Evolutionary conservation across 1,140 invertebrate species (phyloP), one percentile per base, ranked within the genome.

Genomic region (Drosophila sp.): DNA sequence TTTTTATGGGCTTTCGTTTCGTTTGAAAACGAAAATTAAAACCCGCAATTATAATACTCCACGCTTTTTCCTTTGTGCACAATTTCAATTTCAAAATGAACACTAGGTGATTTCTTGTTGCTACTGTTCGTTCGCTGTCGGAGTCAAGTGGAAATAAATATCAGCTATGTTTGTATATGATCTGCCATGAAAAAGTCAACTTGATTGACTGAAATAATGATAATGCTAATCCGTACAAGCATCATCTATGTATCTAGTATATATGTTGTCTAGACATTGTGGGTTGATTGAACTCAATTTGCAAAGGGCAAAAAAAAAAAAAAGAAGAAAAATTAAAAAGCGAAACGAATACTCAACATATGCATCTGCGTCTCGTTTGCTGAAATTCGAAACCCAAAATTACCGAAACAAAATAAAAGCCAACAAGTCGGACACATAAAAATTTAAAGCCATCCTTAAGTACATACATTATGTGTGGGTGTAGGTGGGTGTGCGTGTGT

Each of bases 241-340:
- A 44, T 29, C 11, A 8, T 6, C 35, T 57, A 41, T 41, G 3
- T 41, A 27, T 50, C n/a, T 50, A n/a, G n/a, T n/a, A 10, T 17
- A 50, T 27, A 27, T 17, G 17, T 66, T 76, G 75, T 78, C 75
- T 78, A 78, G 75, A 78, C 75, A 40, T 17, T 60, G 66, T 63
- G 47, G 75, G 75, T 70, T 78, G 72, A 63, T 38, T 70, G 75
- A 78, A 66, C 72, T 41, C 75, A 74, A 41, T 58, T 27, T 30
- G 32, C 25, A 23, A 38, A n/a, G 35, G 35, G 10, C 35, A 0
- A 17, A 23, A 40, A 33, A 6, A 1, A 35, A 7, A 6, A 47
- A 23, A 47, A n/a, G n/a, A n/a, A n/a, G n/a, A n/a, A 23, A 47
- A 23, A 3, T 23, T 7, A 47, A 47, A 44, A 25, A 25, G 44